phyloP scores from a whole-genome alignment of 2,113 vertebrate genomes.

The Danio rerio region DNA sequence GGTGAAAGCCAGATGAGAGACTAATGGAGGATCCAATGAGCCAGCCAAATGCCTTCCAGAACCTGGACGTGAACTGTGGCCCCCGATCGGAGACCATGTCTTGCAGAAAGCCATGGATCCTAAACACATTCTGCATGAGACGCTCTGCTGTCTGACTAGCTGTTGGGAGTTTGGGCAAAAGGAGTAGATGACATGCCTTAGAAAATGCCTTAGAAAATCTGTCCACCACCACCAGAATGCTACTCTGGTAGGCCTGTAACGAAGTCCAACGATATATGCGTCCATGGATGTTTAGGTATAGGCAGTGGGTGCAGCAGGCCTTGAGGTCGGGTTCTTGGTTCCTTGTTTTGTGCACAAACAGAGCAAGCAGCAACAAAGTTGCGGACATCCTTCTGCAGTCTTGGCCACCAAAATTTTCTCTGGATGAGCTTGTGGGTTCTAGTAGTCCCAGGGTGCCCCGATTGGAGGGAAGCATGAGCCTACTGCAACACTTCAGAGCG shows the following conservation, averaged over 20 bases:
- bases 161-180: not conserved
- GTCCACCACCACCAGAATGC: not conserved
- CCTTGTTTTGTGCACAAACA: not conserved
- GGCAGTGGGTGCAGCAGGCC: too few relatives aligned
- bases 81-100: too few relatives aligned
- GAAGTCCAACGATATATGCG: not conserved
- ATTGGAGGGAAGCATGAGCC: not conserved
- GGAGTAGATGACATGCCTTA: not conserved
- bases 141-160: too few relatives aligned
- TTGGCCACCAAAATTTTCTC: not conserved
- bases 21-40: not conserved
- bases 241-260: not conserved
- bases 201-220: not conserved
- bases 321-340: not conserved
- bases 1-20: not conserved
- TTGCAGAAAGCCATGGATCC: too few relatives aligned
- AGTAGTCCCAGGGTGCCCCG: not conserved
- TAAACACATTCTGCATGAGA: too few relatives aligned
- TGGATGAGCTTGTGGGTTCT: not conserved
- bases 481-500: not conserved
- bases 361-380: not conserved
- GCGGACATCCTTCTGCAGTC: not conserved
- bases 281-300: not conserved
- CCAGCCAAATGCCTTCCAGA: not conserved
- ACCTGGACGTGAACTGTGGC: too few relatives aligned